Conservation (phyloP, 2,888 invertebrate genomes). For the Chydorus sphaericus region DNA sequence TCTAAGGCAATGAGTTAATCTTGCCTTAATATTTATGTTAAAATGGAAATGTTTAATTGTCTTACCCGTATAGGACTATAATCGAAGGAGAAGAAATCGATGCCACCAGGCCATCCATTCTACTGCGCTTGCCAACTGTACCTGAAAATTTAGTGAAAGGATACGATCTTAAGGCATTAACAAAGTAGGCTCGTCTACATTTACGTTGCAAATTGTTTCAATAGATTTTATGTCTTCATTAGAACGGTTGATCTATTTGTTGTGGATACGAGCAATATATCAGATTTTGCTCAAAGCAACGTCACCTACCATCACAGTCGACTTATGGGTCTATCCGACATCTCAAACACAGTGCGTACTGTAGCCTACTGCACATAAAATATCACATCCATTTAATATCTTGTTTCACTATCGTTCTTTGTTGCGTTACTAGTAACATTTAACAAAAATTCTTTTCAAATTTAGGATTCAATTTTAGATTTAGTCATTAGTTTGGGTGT, state of each 20-base stretch:
- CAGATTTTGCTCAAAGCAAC: constrained; percentile 42
- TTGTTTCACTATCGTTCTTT: no score
- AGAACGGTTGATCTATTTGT: constrained; percentile 48
- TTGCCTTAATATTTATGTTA: no score
- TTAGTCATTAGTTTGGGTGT: constrained; percentile 52
- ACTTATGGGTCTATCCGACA: constrained; percentile 57
- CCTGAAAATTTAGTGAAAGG: constrained; percentile 13
- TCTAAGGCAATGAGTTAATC: no score
- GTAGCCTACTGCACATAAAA: background rate
- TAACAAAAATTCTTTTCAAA: constrained; percentile 17
- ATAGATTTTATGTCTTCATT: constrained; percentile 13
- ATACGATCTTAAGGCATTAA: constrained; percentile 12
- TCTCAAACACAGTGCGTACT: constrained; percentile 51
- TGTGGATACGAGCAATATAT: constrained; percentile 48
- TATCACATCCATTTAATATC: no score
- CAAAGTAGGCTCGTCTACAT: constrained; percentile 4
- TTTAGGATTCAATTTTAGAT: constrained; percentile 57
- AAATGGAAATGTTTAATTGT: no score
- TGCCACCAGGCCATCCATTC: constrained; percentile 8
- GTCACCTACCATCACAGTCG: constrained; percentile 56
- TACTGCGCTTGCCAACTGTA: constrained; percentile 11
- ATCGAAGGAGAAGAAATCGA: constrained; percentile 6
- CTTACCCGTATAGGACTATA: background rate
- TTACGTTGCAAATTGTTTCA: background rate
- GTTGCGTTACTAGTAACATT: background rate